These are phyloP conservation scores for Drosophila melanica DNA, from an alignment of 1,140 invertebrate genomes.

Conservation along the genomic window DNA sequence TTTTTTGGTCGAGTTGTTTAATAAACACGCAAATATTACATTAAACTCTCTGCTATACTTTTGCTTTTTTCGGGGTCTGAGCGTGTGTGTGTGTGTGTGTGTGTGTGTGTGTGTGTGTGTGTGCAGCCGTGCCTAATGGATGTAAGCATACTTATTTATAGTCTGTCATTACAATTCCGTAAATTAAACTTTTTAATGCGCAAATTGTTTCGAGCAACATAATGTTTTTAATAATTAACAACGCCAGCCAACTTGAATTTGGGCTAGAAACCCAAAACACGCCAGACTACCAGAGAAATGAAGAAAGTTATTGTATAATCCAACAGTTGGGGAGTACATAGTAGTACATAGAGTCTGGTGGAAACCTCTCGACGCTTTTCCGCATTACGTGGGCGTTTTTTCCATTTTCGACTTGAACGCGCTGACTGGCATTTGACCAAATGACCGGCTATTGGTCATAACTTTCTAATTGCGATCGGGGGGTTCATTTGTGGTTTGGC, in stretches of 20 bases:
- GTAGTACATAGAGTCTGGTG: slow-evolving; percentile 14
- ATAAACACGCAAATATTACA: slow-evolving; percentile 80
- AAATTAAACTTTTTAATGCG: slow-evolving; percentile 82
- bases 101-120: slow-evolving; percentile 6
- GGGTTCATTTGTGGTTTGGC: slow-evolving; percentile 38
- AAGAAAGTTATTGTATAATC: slow-evolving; percentile 73
- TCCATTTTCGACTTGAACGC: slow-evolving; percentile 7
- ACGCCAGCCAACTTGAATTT: slow-evolving; percentile 10
- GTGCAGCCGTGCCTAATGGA: slow-evolving; percentile 55
- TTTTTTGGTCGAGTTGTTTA: slow-evolving; percentile 61
- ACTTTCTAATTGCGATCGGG: slow-evolving; percentile 68
- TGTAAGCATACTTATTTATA: slow-evolving; percentile 77
- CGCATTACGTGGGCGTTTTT: slow-evolving; percentile 67
- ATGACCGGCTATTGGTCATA: slow-evolving; percentile 48
- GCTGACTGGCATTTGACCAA: slow-evolving; percentile 24
- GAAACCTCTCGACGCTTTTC: slow-evolving; percentile 43
- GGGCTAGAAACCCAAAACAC: slow-evolving; percentile 43
- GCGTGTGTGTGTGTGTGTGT: too few species aligned
- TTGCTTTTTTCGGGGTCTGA: slow-evolving; percentile 47
- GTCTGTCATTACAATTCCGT: slow-evolving; percentile 78
- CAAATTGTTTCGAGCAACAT: slow-evolving; percentile 69
- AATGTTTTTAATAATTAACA: slow-evolving; percentile 73
- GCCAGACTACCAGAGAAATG: slow-evolving; percentile 12
- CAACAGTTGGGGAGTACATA: not conserved
- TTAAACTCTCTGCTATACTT: slow-evolving; percentile 60